phyloP scores from a whole-genome alignment of 2,113 vertebrate species.

The Fregetta grallaria region DNA sequence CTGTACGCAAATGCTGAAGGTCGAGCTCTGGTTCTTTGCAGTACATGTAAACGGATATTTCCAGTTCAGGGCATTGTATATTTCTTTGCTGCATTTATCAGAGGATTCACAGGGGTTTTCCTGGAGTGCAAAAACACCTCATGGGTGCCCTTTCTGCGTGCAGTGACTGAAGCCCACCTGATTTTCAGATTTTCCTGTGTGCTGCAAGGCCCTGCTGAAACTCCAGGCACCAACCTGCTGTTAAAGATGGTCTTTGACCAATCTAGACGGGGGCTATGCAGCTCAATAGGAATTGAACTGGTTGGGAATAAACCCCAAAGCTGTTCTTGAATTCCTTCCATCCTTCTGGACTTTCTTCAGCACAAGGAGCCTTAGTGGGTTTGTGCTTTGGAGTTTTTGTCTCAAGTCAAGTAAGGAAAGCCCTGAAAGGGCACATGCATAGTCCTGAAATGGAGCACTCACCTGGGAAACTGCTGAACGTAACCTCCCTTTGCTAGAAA shows the following conservation, averaged over 20 bases:
- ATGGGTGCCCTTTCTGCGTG: accelerated
- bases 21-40: not conserved
- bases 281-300: not conserved
- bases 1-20: not conserved
- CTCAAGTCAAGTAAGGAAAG: not conserved
- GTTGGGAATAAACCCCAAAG: not conserved
- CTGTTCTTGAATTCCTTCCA: not conserved
- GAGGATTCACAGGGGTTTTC: not conserved
- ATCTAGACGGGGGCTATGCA: not conserved
- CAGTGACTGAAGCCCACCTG: not conserved
- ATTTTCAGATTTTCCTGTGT: not conserved
- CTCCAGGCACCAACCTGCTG: not conserved
- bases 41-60: accelerated
- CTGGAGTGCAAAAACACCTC: not conserved
- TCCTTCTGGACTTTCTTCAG: not conserved
- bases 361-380: not conserved
- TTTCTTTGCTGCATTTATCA: not conserved
- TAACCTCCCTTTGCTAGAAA: not conserved
- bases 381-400: not conserved
- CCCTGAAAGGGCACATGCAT: accelerated
- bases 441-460: not conserved
- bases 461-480: not conserved
- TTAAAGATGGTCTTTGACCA: not conserved
- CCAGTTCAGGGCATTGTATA: not conserved
- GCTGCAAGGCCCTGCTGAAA: no score